phyloP scores from a whole-genome alignment of 1,140 invertebrate genomes.

The Harlomillsia oculata region DNA sequence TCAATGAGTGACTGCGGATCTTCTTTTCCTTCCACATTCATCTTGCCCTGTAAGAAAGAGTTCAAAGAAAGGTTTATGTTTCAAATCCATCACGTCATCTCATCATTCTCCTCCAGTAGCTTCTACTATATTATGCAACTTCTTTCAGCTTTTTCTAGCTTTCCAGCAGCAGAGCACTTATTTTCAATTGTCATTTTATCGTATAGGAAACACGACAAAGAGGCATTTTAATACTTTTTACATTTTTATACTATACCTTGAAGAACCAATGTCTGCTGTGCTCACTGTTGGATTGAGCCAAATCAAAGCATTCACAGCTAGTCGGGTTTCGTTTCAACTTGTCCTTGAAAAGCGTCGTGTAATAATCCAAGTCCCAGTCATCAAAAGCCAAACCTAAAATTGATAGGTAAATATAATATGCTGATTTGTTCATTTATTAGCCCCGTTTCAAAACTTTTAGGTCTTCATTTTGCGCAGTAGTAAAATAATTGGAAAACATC shows the following conservation, averaged over 20 bases:
- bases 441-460: not conserved
- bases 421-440: too few species aligned
- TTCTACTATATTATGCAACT: too few species aligned
- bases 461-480: not conserved
- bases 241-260: too few species aligned
- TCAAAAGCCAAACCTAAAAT: slow-evolving; percentile 69
- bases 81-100: not conserved
- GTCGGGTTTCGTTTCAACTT: slow-evolving; percentile 87
- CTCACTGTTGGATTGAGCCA: slow-evolving; percentile 96
- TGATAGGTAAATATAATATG: too few species aligned
- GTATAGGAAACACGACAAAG: not conserved
- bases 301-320: slow-evolving; percentile 93
- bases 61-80: not conserved
- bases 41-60: slow-evolving; percentile 55
- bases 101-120: not conserved
- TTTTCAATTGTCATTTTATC: not conserved
- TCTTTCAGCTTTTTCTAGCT: too few species aligned
- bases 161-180: not conserved
- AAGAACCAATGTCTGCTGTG: slow-evolving; percentile 91
- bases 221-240: too few species aligned
- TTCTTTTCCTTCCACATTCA: slow-evolving; percentile 72
- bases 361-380: slow-evolving; percentile 76
- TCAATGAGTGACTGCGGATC: slow-evolving; percentile 74
- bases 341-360: slow-evolving; percentile 66
- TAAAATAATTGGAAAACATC: not conserved